Percentiles rank a stretch among this genome's conserved stretches.
Evolutionary conservation across 53 echinoderm and acorn worm genomes (phyloP).

Genomic region (Actinopyga echinites): DNA sequence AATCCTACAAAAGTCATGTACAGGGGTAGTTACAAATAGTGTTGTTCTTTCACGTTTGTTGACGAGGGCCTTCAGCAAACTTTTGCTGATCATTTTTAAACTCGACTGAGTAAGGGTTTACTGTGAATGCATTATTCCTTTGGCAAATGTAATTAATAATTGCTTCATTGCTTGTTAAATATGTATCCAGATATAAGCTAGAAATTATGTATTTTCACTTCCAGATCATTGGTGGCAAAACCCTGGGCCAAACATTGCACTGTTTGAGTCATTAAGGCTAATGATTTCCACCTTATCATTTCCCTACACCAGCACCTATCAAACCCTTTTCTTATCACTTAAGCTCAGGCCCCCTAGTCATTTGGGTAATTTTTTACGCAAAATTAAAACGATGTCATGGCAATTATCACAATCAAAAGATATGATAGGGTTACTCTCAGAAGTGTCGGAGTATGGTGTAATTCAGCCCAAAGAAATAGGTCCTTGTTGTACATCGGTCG

Average conservation of each 20-base stretch:
- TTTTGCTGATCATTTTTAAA: too few relatives aligned
- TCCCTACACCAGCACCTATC: not conserved
- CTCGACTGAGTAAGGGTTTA: too few relatives aligned
- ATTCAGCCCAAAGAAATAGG: not conserved
- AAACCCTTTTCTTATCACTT: not conserved
- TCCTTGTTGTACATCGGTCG: not conserved
- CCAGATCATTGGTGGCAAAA: constrained; percentile 24
- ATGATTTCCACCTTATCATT: not conserved
- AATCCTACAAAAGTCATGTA: too few relatives aligned
- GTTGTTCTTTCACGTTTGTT: too few relatives aligned
- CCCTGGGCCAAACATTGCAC: constrained; percentile 16
- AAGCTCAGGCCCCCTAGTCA: not conserved
- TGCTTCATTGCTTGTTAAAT: too few relatives aligned
- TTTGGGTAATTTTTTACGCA: not conserved
- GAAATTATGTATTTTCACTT: not conserved
- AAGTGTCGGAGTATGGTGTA: not conserved
- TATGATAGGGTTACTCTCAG: not conserved
- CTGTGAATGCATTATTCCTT: too few relatives aligned
- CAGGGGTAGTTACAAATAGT: too few relatives aligned
- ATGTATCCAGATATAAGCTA: too few relatives aligned
- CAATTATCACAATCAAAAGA: not conserved
- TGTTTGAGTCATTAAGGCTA: constrained; percentile 4
- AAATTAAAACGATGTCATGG: not conserved
- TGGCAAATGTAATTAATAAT: too few relatives aligned
- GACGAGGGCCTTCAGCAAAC: too few relatives aligned